These are phyloP conservation scores for Metopia argyrocephala DNA, from an alignment of 2,888 invertebrate genomes.

Conservation along the genomic window DNA sequence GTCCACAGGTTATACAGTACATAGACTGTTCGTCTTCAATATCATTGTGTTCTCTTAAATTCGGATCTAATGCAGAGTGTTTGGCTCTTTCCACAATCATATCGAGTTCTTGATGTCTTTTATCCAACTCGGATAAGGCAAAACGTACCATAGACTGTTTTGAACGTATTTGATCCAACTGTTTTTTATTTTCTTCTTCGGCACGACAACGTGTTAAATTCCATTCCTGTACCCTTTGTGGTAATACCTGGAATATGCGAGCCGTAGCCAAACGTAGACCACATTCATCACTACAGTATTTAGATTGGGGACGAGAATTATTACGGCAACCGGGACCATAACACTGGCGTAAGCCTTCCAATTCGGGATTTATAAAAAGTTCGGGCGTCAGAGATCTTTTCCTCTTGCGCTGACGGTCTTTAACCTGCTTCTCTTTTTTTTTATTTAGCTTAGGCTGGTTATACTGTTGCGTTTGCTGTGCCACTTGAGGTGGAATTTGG, in stretches of 20 bases:
- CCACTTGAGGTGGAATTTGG: constrained; percentile 17
- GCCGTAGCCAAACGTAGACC: constrained; percentile 92
- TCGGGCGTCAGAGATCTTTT: constrained; percentile 75
- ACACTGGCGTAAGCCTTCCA: constrained; percentile 88
- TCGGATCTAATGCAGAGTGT: constrained; percentile 83
- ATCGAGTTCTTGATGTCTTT: constrained; percentile 88
- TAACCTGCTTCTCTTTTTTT: constrained; percentile 70
- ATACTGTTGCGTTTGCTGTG: constrained; percentile 55
- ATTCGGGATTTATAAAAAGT: constrained; percentile 79
- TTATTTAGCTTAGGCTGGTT: constrained; percentile 24
- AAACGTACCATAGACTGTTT: constrained; percentile 89
- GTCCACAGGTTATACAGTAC: constrained; percentile 98
- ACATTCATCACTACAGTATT: constrained; percentile 96
- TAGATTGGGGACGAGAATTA: constrained; percentile 88
- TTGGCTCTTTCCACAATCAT: constrained; percentile 88
- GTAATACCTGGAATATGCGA: constrained; percentile 90
- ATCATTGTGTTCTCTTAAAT: constrained; percentile 81
- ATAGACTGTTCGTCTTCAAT: constrained; percentile 85
- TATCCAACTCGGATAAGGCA: constrained; percentile 88
- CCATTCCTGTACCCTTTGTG: constrained; percentile 96
- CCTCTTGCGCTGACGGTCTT: constrained; percentile 72
- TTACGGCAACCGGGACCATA: constrained; percentile 93
- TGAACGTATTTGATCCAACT: constrained; percentile 86
- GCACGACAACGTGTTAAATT: constrained; percentile 90
- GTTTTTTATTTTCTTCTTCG: constrained; percentile 87